phyloP scores from a whole-genome alignment of 1,140 invertebrate species.

The Scaptomyza pallida region DNA sequence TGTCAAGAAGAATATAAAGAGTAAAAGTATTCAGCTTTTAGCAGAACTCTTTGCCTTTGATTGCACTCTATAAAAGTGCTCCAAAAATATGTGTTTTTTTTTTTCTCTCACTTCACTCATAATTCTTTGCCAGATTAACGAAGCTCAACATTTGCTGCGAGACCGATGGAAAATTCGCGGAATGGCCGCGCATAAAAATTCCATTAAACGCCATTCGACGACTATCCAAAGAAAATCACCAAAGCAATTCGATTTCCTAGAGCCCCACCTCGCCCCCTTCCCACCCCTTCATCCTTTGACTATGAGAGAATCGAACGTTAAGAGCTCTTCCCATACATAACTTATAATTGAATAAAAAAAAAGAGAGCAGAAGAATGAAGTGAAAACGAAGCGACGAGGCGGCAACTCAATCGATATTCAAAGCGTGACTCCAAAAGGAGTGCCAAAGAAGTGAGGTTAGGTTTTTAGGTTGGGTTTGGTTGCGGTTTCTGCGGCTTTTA shows the following conservation, averaged over 20 bases:
- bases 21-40: too few species aligned
- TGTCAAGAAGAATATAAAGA: not conserved
- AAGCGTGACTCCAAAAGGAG: slow-evolving; percentile 35
- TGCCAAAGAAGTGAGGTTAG: slow-evolving; percentile 26
- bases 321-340: slow-evolving; percentile 51
- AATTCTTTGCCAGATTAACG: slow-evolving; percentile 18
- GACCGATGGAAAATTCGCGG: slow-evolving; percentile 18
- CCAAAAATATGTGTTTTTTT: slow-evolving; percentile 6
- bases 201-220: slow-evolving; percentile 53
- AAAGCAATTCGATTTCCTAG: slow-evolving; percentile 63
- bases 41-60: not conserved
- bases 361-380: slow-evolving; percentile 14
- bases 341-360: slow-evolving; percentile 76
- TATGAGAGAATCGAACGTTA: slow-evolving; percentile 14
- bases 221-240: slow-evolving; percentile 54
- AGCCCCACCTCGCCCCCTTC: not conserved
- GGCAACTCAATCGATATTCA: slow-evolving; percentile 68
- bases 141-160: slow-evolving; percentile 13
- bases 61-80: slow-evolving; percentile 18
- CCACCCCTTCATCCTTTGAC: slow-evolving; percentile 38
- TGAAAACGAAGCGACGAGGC: slow-evolving; percentile 20
- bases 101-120: slow-evolving; percentile 11
- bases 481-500: slow-evolving; percentile 43
- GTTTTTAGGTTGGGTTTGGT: slow-evolving; percentile 26
- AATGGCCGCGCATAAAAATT: slow-evolving; percentile 49